phyloP scores from a whole-genome alignment of 2,797 vertebrate genomes.

The Ctenopoma multispine region DNA sequence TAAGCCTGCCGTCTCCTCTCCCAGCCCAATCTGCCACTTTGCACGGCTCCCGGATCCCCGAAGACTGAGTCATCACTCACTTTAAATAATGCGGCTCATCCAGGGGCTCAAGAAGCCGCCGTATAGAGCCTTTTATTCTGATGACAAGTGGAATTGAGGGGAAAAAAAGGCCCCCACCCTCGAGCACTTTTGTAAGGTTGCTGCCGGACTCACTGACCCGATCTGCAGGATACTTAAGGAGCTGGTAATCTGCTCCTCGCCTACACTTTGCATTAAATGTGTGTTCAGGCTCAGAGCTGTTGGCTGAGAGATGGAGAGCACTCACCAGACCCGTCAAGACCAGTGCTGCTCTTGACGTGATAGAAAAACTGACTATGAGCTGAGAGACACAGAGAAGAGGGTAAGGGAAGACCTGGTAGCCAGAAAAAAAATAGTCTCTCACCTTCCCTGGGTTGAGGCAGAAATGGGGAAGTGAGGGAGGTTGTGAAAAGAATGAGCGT shows the following conservation, averaged over 20 bases:
- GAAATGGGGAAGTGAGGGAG: conserved; percentile 29
- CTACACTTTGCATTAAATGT: conserved; percentile 54
- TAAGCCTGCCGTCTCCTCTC: conserved; percentile 59
- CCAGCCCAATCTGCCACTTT: conserved; percentile 58
- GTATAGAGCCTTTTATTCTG: conserved; percentile 65
- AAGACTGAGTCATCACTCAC: conserved; percentile 75
- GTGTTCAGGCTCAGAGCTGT: conserved; percentile 55
- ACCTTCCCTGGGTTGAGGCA: conserved; percentile 3
- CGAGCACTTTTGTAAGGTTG: conserved; percentile 40
- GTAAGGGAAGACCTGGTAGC: background rate
- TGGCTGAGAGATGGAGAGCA: conserved; percentile 46
- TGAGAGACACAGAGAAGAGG: background rate
- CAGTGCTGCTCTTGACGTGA: conserved; percentile 43
- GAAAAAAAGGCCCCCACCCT: conserved; percentile 26
- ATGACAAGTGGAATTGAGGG: conserved; percentile 64
- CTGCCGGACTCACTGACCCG: conserved; percentile 24
- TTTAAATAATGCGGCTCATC: conserved; percentile 79
- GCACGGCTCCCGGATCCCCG: conserved; percentile 44
- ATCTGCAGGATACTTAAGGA: conserved; percentile 46
- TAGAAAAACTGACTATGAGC: conserved; percentile 27
- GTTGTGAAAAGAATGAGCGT: conserved; percentile 16
- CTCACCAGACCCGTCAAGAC: conserved; percentile 39
- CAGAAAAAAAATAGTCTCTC: conserved; percentile 7
- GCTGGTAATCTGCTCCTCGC: conserved; percentile 49
- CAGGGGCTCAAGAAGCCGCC: conserved; percentile 36